Evolutionary conservation across 1,140 invertebrate genomes (phyloP).

Genomic region (Acyrthosiphon pisum): DNA sequence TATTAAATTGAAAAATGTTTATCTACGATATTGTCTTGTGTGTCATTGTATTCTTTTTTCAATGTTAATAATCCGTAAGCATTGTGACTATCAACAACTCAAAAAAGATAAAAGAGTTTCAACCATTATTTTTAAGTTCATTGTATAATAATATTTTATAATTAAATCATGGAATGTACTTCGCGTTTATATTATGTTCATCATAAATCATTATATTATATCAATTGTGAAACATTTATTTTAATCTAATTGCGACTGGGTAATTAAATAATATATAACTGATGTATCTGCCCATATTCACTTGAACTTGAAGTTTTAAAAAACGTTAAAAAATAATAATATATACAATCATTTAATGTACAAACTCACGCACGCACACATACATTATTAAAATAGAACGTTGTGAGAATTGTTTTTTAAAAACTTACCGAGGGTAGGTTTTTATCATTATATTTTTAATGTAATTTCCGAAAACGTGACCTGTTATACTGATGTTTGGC

Average conservation of each 20-base stretch:
- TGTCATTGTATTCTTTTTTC: not conserved
- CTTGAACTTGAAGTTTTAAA: no score
- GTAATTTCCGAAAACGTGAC: not conserved
- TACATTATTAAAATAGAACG: not conserved
- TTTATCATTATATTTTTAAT: constrained; percentile 26
- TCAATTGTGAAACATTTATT: no score
- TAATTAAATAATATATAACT: not conserved
- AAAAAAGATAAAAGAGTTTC: no score
- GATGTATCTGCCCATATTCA: not conserved
- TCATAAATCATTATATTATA: no score
- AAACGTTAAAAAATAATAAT: not conserved
- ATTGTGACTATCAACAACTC: no score
- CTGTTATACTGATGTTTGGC: not conserved
- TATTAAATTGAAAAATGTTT: not conserved
- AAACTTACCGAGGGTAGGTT: not conserved
- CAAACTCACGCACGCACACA: not conserved
- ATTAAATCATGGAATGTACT: no score
- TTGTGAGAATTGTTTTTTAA: not conserved
- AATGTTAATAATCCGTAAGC: not conserved
- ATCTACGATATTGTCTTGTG: not conserved
- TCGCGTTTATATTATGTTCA: no score
- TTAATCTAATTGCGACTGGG: no score
- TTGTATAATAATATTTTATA: no score
- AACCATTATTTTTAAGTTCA: no score
- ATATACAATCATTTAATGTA: not conserved